These are phyloP conservation scores for Marisa cornuarietis DNA, from an alignment of 1,140 invertebrate genomes.

Conservation along the genomic window DNA sequence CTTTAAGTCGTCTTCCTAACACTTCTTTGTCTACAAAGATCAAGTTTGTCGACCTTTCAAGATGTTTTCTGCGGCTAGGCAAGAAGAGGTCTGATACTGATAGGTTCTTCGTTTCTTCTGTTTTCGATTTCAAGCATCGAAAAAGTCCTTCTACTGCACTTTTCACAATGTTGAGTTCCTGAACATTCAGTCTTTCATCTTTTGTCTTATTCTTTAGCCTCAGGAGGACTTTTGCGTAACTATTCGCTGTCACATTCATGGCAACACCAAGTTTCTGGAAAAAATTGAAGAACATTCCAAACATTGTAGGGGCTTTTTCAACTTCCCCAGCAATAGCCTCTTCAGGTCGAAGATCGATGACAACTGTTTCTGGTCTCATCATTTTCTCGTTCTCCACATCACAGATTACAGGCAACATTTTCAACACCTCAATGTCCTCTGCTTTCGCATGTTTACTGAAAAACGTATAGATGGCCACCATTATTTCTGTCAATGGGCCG, in stretches of 20 bases:
- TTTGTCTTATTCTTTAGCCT: conserved; percentile 14
- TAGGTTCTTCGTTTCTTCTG: not conserved
- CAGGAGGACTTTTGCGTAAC: conserved; percentile 37
- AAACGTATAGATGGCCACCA: conserved; percentile 31
- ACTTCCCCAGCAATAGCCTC: conserved; percentile 45
- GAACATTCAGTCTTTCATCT: conserved; percentile 37
- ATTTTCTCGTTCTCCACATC: conserved; percentile 17
- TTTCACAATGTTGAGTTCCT: conserved; percentile 36
- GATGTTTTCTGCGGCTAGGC: conserved; percentile 23
- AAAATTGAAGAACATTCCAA: conserved; percentile 37
- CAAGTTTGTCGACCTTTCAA: conserved; percentile 28
- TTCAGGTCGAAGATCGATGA: conserved; percentile 32
- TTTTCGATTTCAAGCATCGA: not conserved
- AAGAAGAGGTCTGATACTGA: conserved; percentile 34
- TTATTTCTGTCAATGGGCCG: conserved; percentile 16
- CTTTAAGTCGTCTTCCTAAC: conserved; percentile 15
- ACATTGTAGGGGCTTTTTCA: conserved; percentile 37
- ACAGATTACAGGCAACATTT: not conserved
- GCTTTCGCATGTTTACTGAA: not conserved
- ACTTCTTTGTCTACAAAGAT: conserved; percentile 25
- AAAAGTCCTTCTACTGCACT: conserved; percentile 45
- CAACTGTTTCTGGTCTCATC: conserved; percentile 36
- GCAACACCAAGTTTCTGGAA: conserved; percentile 45
- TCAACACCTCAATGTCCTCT: not conserved
- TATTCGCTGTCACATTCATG: conserved; percentile 23